These are phyloP conservation scores for Nothura maculosa DNA, from an alignment of 2,797 vertebrate species.

Conservation along the genomic window DNA sequence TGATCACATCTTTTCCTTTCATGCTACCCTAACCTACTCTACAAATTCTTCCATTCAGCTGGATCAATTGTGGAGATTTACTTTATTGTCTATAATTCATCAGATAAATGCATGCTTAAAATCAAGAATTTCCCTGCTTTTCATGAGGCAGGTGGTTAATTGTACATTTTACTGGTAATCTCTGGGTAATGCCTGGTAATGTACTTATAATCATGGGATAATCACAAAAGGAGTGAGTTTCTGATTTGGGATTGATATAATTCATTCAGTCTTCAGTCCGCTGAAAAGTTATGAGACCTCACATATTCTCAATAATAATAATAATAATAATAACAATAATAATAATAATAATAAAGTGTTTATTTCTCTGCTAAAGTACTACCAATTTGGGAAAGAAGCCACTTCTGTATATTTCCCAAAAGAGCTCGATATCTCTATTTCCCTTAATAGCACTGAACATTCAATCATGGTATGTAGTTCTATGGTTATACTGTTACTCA, in stretches of 20 bases:
- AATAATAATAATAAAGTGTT: too few relatives aligned
- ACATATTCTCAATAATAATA: neutral
- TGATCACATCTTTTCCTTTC: neutral
- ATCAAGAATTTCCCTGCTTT: neutral
- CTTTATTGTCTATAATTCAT: neutral
- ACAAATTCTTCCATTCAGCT: neutral
- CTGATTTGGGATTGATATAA: neutral
- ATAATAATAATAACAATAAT: neutral
- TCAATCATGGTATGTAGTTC: neutral
- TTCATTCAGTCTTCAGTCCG: neutral
- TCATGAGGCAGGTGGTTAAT: neutral
- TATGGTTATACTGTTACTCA: neutral
- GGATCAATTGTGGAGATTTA: neutral
- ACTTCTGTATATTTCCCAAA: neutral
- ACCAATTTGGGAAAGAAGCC: neutral
- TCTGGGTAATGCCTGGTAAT: neutral
- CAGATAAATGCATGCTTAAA: neutral
- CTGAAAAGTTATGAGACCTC: neutral
- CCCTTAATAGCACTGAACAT: neutral
- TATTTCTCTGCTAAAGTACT: neutral
- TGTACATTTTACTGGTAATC: neutral
- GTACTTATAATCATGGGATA: neutral
- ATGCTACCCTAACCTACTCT: neutral
- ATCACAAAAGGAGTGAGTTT: neutral
- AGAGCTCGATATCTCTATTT: neutral